phyloP scores from a whole-genome alignment of 2,888 invertebrate genomes.

The Drosophila colorata region DNA sequence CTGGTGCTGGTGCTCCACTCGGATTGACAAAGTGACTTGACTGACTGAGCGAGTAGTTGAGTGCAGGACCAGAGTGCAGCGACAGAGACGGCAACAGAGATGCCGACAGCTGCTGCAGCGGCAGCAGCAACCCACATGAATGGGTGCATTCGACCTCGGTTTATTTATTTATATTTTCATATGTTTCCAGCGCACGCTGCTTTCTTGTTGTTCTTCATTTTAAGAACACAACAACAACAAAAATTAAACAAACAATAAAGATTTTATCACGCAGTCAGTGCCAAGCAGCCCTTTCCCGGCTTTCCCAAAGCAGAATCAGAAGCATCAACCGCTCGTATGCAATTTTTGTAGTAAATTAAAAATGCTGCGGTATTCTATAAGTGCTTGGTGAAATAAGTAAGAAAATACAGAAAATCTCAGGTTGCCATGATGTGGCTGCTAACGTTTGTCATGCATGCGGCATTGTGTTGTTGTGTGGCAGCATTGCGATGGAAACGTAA shows the following conservation, averaged over 20 bases:
- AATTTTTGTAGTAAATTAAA: slow-evolving; percentile 78
- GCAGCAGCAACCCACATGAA: slow-evolving; percentile 48
- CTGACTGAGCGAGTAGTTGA: slow-evolving; percentile 50
- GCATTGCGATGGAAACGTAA: slow-evolving; percentile 17
- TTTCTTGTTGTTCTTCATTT: slow-evolving; percentile 56
- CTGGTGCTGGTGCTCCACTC: slow-evolving; percentile 45
- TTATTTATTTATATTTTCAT: slow-evolving; percentile 80
- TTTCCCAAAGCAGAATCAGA: slow-evolving; percentile 17
- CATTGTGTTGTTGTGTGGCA: slow-evolving; percentile 11
- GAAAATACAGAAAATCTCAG: slow-evolving; percentile 44
- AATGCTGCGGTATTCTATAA: slow-evolving; percentile 67
- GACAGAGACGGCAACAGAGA: slow-evolving; percentile 7
- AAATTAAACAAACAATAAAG: slow-evolving; percentile 28
- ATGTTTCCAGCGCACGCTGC: slow-evolving; percentile 24
- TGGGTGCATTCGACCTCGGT: slow-evolving; percentile 76
- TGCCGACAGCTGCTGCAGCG: slow-evolving; percentile 16
- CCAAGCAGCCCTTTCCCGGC: slow-evolving; percentile 9
- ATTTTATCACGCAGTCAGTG: slow-evolving; percentile 54
- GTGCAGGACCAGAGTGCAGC: slow-evolving; percentile 15
- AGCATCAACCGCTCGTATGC: slow-evolving; percentile 47
- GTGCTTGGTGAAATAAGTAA: slow-evolving; percentile 43
- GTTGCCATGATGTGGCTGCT: slow-evolving; percentile 34
- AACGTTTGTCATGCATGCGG: slow-evolving; percentile 57
- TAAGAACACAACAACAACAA: slow-evolving; percentile 42
- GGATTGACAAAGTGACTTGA: slow-evolving; percentile 78